A percentile compares a stretch with the other conserved stretches of the same genome.
Evolutionary conservation across 2,113 vertebrate genomes (phyloP).

Genomic region (Varanus komodoensis): DNA sequence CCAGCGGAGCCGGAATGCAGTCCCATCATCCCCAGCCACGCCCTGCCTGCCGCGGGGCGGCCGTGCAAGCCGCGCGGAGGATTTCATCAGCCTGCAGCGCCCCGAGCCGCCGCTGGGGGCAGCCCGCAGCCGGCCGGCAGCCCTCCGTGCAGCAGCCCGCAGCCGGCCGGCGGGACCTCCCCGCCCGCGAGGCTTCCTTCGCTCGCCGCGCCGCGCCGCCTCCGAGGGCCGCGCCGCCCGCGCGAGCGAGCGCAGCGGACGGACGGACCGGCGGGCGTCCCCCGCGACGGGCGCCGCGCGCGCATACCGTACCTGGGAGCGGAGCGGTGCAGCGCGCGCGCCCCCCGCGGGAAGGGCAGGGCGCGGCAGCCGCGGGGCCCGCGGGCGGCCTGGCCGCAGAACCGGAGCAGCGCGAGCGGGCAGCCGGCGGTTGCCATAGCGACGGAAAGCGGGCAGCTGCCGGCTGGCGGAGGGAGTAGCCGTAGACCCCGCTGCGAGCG

Average conservation of each 20-base stretch:
- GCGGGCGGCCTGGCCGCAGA: neutral
- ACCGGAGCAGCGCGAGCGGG: neutral
- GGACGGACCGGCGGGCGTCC: neutral
- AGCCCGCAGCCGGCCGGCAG: neutral
- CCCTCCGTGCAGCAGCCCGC: too few relatives aligned
- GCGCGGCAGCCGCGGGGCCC: neutral
- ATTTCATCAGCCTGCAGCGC: conserved; percentile 82
- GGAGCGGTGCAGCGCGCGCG: conserved; percentile 31
- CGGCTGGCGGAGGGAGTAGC: too few relatives aligned
- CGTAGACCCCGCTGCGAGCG: fast-evolving
- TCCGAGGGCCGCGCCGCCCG: neutral
- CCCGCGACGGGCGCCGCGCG: neutral
- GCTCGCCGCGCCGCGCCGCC: too few relatives aligned
- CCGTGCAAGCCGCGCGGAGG: conserved; percentile 53
- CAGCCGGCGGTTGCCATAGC: conserved; percentile 6
- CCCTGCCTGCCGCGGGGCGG: too few relatives aligned
- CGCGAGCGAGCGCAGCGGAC: too few relatives aligned
- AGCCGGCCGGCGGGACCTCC: too few relatives aligned
- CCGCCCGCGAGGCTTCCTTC: too few relatives aligned
- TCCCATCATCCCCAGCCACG: too few relatives aligned
- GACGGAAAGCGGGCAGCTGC: fast-evolving
- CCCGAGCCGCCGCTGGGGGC: conserved; percentile 57
- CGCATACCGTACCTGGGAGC: conserved; percentile 16
- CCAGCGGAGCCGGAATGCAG: neutral
- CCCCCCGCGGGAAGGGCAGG: neutral